A percentile compares a stretch with the other conserved stretches of the same genome.
Evolutionary conservation across 2,797 vertebrate species (phyloP).

Genomic region (Pangasius macronema): DNA sequence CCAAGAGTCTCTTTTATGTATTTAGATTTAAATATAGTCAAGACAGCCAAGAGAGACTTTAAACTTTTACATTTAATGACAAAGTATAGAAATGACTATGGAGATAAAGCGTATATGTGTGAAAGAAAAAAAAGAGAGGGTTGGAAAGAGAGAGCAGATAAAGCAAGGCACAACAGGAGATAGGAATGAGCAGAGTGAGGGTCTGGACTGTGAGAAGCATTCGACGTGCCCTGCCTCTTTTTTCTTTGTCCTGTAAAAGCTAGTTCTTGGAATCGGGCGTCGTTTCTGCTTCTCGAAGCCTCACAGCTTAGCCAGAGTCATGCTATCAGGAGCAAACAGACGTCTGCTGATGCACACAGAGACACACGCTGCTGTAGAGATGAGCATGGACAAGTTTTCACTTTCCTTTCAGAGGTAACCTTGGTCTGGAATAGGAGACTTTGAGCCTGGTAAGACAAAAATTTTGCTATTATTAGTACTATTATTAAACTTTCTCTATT

Average conservation of each 20-base stretch:
- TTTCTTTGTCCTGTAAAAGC: slow-evolving; percentile 37
- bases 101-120: not conserved
- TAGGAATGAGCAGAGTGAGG: slow-evolving; percentile 26
- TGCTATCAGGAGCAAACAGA: slow-evolving; percentile 62
- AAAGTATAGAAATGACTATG: not conserved
- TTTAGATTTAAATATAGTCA: not conserved
- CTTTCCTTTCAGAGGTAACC: slow-evolving; percentile 44
- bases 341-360: slow-evolving; percentile 40
- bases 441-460: slow-evolving; percentile 53
- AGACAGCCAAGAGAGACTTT: not conserved
- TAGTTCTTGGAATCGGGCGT: slow-evolving; percentile 63
- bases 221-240: slow-evolving; percentile 44
- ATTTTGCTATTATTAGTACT: not conserved
- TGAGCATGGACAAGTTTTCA: slow-evolving; percentile 43
- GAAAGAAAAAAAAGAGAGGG: not conserved
- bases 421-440: slow-evolving; percentile 50
- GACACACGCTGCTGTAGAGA: slow-evolving; percentile 46
- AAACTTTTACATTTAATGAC: not conserved
- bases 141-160: not conserved
- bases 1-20: not conserved
- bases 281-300: slow-evolving; percentile 56
- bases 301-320: slow-evolving; percentile 48
- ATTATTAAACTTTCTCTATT: not conserved
- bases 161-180: slow-evolving; percentile 4
- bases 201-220: slow-evolving; percentile 38